Base-by-base conservation (phyloP, 2,888 invertebrate genomes). In the Cordilura impudica region DNA sequence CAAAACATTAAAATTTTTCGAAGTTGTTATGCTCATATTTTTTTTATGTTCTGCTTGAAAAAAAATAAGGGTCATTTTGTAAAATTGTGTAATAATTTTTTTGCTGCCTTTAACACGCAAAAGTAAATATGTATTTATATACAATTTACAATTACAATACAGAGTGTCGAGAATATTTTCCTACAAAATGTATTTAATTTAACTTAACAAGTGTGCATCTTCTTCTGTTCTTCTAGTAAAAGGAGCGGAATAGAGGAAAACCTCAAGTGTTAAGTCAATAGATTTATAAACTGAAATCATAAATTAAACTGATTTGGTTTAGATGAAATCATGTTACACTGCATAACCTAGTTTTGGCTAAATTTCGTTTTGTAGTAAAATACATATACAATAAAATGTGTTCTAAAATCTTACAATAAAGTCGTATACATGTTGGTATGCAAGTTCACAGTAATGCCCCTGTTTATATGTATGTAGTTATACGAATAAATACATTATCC, bases 391-490 rank as follows among this genome's bases (percentile, higher is more conserved):
- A 12, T n/a, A 39, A n/a, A 31, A 53, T 8, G 53, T 61, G 35
- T 47, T 61, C 60, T 67, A 67, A 67, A 67, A 61, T 54, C 16
- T n/a, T 45, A 74, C 43, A 74, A 67, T 53, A 53, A 53, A 53
- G 53, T n/a, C 35, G 51, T 14, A 29, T 60, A 35, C 58, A 65
- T 72, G 58, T 60, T 66, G 26, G 60, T 58, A 66, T 60, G 45
- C 53, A 72, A 60, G 43, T 51, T 14, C 18, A 58, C 58, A 65
- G 29, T 66, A 51, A 47, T 61, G n/a, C 26, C 47, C 26, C 47
- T 21, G n/a, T 35, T 7, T 16, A 12, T 4, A 16, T 10, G 8
- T 14, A 14, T 16, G 5, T 60, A 8, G 35, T 26, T 2, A 7
- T 19, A 16, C 16, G 1, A 3, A n/a, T 16, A 7, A 26, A 23